Evolutionary conservation across 2,797 vertebrate species (phyloP).

Genomic region (Schizopygopsis pylzovi): DNA sequence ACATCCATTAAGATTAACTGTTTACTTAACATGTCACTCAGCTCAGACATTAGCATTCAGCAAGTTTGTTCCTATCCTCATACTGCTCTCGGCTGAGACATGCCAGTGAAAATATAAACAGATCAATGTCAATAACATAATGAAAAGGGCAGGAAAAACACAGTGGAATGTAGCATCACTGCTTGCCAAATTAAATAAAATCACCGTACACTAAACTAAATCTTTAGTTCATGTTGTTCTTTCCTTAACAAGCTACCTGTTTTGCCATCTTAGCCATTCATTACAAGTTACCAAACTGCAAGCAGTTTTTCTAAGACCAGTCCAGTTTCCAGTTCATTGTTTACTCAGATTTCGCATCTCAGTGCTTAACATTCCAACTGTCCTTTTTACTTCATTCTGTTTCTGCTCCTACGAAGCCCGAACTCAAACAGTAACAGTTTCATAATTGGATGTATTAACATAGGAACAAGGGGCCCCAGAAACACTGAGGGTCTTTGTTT

Average conservation of each 20-base stretch:
- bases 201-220: background rate
- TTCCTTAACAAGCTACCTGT: constrained; percentile 2
- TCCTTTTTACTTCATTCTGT: constrained; percentile 18
- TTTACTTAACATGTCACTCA: background rate
- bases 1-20: background rate
- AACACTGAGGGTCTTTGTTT: constrained; percentile 63
- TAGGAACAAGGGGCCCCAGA: constrained; percentile 15
- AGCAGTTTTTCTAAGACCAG: background rate
- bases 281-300: background rate
- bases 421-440: constrained; percentile 42
- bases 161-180: background rate
- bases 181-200: constrained; percentile 29
- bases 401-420: constrained; percentile 4
- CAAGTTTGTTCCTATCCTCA: constrained; percentile 35
- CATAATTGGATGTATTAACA: constrained; percentile 46
- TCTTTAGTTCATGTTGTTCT: constrained; percentile 12
- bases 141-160: constrained; percentile 7
- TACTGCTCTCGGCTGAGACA: constrained; percentile 1
- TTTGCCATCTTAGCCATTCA: background rate
- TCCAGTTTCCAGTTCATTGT: constrained; percentile 9
- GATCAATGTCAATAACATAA: constrained; percentile 29
- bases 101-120: constrained; percentile 38
- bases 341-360: constrained; percentile 14
- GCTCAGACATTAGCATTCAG: constrained; percentile 12
- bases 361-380: constrained; percentile 25